Conservation (phyloP, 1,140 invertebrate genomes). For the Drosophila pectinifera region DNA sequence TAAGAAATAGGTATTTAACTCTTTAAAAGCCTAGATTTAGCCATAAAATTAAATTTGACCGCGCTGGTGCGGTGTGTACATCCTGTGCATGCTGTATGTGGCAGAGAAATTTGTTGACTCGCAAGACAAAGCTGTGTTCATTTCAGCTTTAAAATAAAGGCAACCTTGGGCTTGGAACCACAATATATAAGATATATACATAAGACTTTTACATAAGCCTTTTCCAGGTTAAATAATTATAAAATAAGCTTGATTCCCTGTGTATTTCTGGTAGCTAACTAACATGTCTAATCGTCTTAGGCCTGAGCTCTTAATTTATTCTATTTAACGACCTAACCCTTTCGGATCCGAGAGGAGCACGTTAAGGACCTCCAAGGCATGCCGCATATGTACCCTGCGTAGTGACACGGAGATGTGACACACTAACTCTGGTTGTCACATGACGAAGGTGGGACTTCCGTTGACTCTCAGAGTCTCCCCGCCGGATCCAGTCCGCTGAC, state of each 20-base stretch:
- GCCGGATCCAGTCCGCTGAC: constrained; percentile 46
- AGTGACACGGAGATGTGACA: constrained; percentile 22
- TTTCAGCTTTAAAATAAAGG: no score
- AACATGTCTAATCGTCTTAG: constrained; percentile 20
- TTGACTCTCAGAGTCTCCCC: constrained; percentile 44
- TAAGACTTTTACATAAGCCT: no score
- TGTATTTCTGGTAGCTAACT: constrained; percentile 1
- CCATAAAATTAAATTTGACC: no score
- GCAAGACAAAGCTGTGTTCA: no score
- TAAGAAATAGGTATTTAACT: no score
- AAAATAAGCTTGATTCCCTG: not conserved
- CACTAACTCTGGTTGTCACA: constrained; percentile 47
- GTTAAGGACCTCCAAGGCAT: not conserved
- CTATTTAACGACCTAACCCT: constrained; percentile 18
- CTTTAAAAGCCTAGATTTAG: no score
- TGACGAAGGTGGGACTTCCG: constrained; percentile 37
- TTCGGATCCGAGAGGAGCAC: constrained; percentile 3
- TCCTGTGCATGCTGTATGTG: no score
- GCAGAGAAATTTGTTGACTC: no score
- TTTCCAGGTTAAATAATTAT: no score
- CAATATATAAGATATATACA: no score
- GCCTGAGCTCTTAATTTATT: constrained; percentile 20
- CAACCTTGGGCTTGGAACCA: no score
- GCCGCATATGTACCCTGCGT: constrained; percentile 7
- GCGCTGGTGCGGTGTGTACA: no score